Conservation (phyloP, 2,888 invertebrate species). For the Drosophila borealis region DNA sequence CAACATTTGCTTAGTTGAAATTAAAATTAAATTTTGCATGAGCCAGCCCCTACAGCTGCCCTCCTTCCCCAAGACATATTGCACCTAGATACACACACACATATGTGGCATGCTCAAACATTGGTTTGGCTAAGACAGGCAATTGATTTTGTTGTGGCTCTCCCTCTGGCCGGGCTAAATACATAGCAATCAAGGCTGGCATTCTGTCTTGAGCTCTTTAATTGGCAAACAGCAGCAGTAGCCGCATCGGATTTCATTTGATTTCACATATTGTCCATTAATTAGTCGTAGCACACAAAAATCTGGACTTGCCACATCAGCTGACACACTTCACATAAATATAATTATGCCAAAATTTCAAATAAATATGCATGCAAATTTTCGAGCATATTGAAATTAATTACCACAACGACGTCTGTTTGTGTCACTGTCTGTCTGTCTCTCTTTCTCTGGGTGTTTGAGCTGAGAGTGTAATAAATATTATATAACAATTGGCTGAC, state of each 20-base stretch:
- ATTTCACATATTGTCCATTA: slow-evolving; percentile 60
- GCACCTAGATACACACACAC: background rate
- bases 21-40: slow-evolving; percentile 77
- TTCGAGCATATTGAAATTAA: slow-evolving; percentile 71
- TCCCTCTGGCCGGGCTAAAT: slow-evolving; percentile 3
- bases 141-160: slow-evolving; percentile 66
- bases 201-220: slow-evolving; percentile 11
- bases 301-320: slow-evolving; percentile 12
- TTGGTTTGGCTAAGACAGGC: slow-evolving; percentile 57
- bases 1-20: slow-evolving; percentile 63
- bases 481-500: slow-evolving; percentile 57
- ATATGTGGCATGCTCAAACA: slow-evolving; percentile 25
- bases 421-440: slow-evolving; percentile 43
- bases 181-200: slow-evolving; percentile 6
- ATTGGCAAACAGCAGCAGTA: slow-evolving; percentile 17
- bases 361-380: slow-evolving; percentile 51
- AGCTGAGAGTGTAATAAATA: slow-evolving; percentile 60
- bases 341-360: slow-evolving; percentile 69
- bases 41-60: slow-evolving; percentile 26
- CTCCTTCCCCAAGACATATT: background rate
- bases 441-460: slow-evolving; percentile 25
- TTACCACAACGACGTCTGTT: slow-evolving; percentile 72
- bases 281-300: slow-evolving; percentile 45
- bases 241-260: slow-evolving; percentile 34
- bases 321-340: slow-evolving; percentile 64